phyloP scores from a whole-genome alignment of 1,140 invertebrate species.

The Colletes gigas region DNA sequence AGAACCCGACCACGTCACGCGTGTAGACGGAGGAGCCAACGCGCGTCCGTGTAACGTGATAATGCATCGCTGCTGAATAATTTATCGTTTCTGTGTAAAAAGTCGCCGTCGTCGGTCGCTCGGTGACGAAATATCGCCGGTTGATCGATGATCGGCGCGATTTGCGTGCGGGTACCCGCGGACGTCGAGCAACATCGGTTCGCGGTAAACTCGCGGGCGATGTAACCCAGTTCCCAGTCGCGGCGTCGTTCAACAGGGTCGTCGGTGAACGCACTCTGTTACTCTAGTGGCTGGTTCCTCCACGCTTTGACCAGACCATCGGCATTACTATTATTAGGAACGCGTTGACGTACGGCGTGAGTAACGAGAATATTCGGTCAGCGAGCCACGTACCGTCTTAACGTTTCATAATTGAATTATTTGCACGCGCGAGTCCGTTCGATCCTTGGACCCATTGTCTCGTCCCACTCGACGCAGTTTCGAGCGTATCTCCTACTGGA shows the following conservation, averaged over 20 bases:
- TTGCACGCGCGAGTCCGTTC: too few relatives aligned
- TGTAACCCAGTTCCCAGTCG: conserved; percentile 60
- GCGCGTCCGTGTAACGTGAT: not conserved
- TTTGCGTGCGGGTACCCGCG: conserved; percentile 27
- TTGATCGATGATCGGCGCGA: not conserved
- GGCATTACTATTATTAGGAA: conserved; percentile 52
- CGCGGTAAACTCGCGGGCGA: conserved; percentile 33
- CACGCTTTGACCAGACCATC: conserved; percentile 25
- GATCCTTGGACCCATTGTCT: too few relatives aligned
- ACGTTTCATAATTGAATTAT: not conserved
- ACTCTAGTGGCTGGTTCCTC: conserved; percentile 45
- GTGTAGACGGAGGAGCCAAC: not conserved
- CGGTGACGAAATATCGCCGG: not conserved
- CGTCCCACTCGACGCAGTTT: too few relatives aligned
- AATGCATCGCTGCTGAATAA: conserved; percentile 17
- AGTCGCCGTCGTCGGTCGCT: not conserved
- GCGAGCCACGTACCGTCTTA: not conserved
- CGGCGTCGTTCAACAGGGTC: conserved; percentile 42
- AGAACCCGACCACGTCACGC: not conserved
- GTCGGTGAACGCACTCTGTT: conserved; percentile 57
- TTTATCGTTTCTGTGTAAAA: conserved; percentile 21
- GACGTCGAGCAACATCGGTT: conserved; percentile 25
- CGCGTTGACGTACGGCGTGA: conserved; percentile 9
- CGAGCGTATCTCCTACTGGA: too few relatives aligned
- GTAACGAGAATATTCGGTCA: not conserved